These are phyloP conservation scores for Huso huso DNA, from an alignment of 2,797 vertebrate species.

Conservation along the genomic window DNA sequence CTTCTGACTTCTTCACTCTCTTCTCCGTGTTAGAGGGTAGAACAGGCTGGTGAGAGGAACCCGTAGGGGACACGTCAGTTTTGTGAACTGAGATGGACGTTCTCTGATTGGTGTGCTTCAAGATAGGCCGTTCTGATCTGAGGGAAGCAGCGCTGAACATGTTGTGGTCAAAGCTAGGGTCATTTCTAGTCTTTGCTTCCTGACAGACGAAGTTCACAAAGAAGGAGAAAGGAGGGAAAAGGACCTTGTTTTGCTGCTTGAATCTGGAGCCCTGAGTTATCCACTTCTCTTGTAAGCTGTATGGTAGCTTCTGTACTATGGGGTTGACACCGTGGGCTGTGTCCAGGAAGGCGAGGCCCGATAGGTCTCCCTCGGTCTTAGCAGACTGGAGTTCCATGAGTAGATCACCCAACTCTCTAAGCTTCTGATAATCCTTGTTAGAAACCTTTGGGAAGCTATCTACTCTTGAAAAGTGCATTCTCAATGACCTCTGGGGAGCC, in stretches of 20 bases:
- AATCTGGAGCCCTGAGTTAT: constrained; percentile 13
- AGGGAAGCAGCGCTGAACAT: not conserved
- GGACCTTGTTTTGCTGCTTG: constrained; percentile 21
- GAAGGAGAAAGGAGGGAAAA: constrained; percentile 24
- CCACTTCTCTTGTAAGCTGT: constrained; percentile 24
- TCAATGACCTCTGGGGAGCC: constrained; percentile 1
- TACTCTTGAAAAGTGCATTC: constrained; percentile 1
- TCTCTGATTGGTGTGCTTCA: constrained; percentile 21
- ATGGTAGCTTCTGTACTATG: constrained; percentile 12
- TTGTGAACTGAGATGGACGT: constrained; percentile 22
- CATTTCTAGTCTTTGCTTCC: constrained; percentile 22
- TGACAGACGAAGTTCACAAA: constrained; percentile 35
- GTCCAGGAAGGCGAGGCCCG: constrained; percentile 22
- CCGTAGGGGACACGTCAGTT: constrained; percentile 6
- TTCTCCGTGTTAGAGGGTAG: too few relatives aligned
- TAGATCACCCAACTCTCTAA: not conserved
- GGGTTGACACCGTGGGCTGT: constrained; percentile 8
- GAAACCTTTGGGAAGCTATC: not conserved
- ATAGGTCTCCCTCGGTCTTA: not conserved
- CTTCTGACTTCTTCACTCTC: not conserved
- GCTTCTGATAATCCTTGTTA: constrained; percentile 1
- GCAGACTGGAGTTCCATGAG: constrained; percentile 2
- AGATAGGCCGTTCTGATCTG: not conserved
- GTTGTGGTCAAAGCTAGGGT: constrained; percentile 31
- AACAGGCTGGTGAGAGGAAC: not conserved